These are phyloP conservation scores for Sebastes kiyomatsui DNA, from an alignment of 2,797 vertebrate species.

Conservation along the genomic window DNA sequence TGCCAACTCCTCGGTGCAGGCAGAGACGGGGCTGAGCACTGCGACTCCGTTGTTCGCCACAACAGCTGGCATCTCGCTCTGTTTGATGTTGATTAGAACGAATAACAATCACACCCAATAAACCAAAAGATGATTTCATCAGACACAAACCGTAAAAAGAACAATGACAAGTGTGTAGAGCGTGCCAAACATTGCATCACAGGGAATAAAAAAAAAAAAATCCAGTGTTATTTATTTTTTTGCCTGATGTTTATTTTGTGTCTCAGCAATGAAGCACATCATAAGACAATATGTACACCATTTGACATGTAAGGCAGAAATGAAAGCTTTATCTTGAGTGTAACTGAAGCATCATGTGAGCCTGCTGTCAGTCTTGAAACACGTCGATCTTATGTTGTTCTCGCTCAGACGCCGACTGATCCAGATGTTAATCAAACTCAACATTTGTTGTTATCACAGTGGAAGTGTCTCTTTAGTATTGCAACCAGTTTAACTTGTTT, in stretches of 20 bases:
- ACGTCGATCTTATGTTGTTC: background rate
- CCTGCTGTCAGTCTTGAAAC: background rate
- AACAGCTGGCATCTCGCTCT: slow-evolving; percentile 40
- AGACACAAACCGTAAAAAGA: background rate
- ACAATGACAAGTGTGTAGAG: background rate
- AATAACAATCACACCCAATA: slow-evolving; percentile 5
- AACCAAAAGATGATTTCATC: slow-evolving; percentile 28
- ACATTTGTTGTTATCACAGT: background rate
- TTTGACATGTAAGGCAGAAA: background rate
- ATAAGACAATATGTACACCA: slow-evolving; percentile 7
- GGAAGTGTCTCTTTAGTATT: background rate
- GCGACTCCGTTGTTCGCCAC: slow-evolving; percentile 52
- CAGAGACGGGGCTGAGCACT: slow-evolving; percentile 51
- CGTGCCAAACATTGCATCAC: background rate
- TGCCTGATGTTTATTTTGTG: slow-evolving; percentile 37
- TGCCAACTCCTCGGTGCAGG: slow-evolving; percentile 39
- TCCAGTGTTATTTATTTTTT: background rate
- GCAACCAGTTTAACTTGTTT: background rate
- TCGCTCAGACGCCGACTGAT: background rate
- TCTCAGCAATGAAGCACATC: background rate
- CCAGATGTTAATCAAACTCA: slow-evolving; percentile 1
- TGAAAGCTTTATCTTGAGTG: background rate
- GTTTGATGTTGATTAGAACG: slow-evolving; percentile 24
- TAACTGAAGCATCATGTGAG: background rate
- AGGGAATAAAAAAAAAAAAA: background rate